Evolutionary conservation across 2,888 invertebrate species (phyloP), one percentile per base, ranked within the genome.

Genomic region (Pseudococcus viburni): DNA sequence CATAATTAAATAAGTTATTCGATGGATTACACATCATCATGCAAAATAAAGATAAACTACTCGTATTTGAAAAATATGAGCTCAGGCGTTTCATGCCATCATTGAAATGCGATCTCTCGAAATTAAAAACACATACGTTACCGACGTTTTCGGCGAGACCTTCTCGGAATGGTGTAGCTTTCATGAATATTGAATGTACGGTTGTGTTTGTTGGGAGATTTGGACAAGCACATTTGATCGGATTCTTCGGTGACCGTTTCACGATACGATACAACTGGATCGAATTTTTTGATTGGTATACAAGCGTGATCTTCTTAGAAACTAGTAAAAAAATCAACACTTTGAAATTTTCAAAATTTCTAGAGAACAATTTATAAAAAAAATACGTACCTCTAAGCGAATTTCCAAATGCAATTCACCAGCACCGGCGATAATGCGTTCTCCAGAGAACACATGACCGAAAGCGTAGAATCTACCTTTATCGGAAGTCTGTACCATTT

Each of bases 401-500:
- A 99, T 99, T 94, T 99, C 99, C 93, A 99, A 95, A 94, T 99
- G 99, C 91, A 99, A 94, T 93, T 99, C 99, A 91, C 99, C 99
- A 90, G 99, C 99, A 90, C 99, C 99, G 91, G 99, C 99, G 91
- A 99, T 97, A 92, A 99, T 99, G 93, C 99, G 99, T 93, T 99
- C 99, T 90, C 99, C 99, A 89, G 98, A 97, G 94, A 99, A 99
- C 46, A 99, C 99, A 93, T 99, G 98, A 86, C 99, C 99, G 92
- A 99, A 99, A 89, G 99, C 99, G 93, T 99, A 99, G 95, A 99
- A 99, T 92, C 99, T 96, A 90, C 99, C 99, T 94, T 99, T 99
- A 93, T 99, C 99, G 17, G 98, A 96, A 19, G 99, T 99, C 90
- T 99, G 99, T 92, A 99, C 99, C 99, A 99, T 99, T 93, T 99